phyloP scores from a whole-genome alignment of 2,113 vertebrate species.

The Monopterus albus region DNA sequence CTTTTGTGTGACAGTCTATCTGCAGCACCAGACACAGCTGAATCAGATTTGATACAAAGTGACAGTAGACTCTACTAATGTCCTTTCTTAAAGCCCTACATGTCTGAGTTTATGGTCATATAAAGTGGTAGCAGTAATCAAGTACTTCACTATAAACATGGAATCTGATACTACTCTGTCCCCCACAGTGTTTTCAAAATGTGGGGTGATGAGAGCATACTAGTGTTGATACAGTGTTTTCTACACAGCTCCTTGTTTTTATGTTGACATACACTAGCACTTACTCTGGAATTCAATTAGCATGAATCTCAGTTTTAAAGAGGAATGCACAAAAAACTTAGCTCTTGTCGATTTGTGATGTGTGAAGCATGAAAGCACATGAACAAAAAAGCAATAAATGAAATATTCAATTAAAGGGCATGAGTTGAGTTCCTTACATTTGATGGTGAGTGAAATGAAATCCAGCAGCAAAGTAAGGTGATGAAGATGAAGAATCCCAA shows the following conservation, averaged over 20 bases:
- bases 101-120: constrained; percentile 69
- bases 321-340: background rate
- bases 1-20: constrained; percentile 34
- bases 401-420: constrained; percentile 18
- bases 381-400: constrained; percentile 6
- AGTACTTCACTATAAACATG: constrained; percentile 67
- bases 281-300: background rate
- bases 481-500: constrained; percentile 51
- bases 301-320: too few relatives aligned
- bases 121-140: constrained; percentile 72
- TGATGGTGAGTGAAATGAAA: constrained; percentile 47
- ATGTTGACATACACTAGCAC: background rate
- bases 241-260: constrained; percentile 10
- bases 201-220: constrained; percentile 1
- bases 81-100: constrained; percentile 70
- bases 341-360: background rate
- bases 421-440: constrained; percentile 65
- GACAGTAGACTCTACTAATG: constrained; percentile 72
- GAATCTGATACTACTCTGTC: constrained; percentile 58
- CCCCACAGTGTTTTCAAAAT: constrained; percentile 29
- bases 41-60: constrained; percentile 69
- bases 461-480: constrained; percentile 52
- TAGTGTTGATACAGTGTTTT: constrained; percentile 31
- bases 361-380: too few relatives aligned
- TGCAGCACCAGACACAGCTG: constrained; percentile 46